These are phyloP conservation scores for Eurois occulta DNA, from an alignment of 2,888 invertebrate species.

Conservation along the genomic window DNA sequence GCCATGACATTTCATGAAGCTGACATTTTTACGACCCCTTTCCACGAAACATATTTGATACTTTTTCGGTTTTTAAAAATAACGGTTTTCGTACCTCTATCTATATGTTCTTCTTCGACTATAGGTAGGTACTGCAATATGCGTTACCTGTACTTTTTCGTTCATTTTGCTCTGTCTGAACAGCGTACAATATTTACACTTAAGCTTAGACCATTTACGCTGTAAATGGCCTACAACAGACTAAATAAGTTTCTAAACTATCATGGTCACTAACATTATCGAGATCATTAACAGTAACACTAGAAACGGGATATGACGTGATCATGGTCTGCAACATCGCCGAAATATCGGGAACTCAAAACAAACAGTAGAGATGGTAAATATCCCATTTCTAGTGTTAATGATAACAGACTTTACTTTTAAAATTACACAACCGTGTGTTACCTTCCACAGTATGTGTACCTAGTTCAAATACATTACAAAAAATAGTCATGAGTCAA, in stretches of 20 bases:
- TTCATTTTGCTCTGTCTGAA: background rate
- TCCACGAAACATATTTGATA: constrained; percentile 17
- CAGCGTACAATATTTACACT: background rate
- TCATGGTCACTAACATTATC: too few relatives aligned
- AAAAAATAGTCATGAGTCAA: constrained; percentile 18
- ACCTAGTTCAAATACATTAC: background rate
- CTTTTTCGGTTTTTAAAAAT: constrained; percentile 13
- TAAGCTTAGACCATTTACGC: background rate
- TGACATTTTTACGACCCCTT: constrained; percentile 17
- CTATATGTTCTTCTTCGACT: background rate
- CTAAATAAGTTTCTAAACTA: too few relatives aligned
- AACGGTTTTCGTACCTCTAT: constrained; percentile 34
- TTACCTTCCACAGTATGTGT: background rate
- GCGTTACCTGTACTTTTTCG: background rate
- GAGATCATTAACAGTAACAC: too few relatives aligned
- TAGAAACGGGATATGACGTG: too few relatives aligned
- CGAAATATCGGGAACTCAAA: too few relatives aligned
- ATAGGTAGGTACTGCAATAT: background rate
- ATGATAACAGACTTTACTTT: too few relatives aligned
- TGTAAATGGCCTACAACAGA: background rate
- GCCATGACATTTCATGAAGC: background rate
- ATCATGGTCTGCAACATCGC: too few relatives aligned
- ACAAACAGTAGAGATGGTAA: too few relatives aligned
- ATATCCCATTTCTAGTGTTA: too few relatives aligned
- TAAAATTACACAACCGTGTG: background rate